Evolutionary conservation across 2,113 vertebrate genomes (phyloP).

Genomic region (Osmerus eperlanus): DNA sequence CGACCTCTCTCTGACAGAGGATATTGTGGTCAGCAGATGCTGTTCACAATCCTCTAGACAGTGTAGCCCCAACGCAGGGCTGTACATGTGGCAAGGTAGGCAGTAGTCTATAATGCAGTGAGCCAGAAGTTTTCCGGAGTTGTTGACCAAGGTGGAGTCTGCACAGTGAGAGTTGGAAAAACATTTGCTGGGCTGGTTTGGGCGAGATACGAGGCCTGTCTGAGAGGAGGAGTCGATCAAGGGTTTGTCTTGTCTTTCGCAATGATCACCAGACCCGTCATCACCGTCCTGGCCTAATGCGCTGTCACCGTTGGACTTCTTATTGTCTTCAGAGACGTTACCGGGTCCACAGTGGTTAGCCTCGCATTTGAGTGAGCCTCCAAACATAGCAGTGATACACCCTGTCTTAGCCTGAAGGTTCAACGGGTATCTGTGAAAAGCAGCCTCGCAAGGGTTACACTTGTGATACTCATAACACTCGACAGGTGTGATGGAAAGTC

Average conservation of each 20-base stretch:
- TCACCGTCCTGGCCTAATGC: background rate
- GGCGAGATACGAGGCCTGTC: too few species aligned
- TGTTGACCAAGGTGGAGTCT: background rate
- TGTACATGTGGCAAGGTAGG: slow-evolving; percentile 7
- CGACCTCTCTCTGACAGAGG: slow-evolving; percentile 11
- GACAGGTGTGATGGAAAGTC: too few species aligned
- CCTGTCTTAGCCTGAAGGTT: slow-evolving; percentile 7
- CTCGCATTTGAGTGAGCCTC: slow-evolving; percentile 4
- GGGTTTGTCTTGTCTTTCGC: too few species aligned
- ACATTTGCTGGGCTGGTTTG: too few species aligned
- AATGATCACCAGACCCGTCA: too few species aligned
- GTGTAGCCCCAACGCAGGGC: background rate
- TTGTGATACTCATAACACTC: too few species aligned
- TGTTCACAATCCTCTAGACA: background rate
- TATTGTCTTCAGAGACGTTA: background rate
- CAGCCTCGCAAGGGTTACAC: too few species aligned
- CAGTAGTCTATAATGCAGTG: slow-evolving; percentile 9
- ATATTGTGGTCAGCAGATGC: background rate
- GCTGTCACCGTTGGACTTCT: background rate
- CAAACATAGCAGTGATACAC: slow-evolving; percentile 1
- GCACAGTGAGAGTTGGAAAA: too few species aligned
- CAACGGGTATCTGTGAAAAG: slow-evolving; percentile 11
- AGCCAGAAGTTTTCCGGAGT: background rate
- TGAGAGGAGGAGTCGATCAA: too few species aligned
- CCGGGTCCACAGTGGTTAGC: background rate